Percentiles rank a stretch among this genome's conserved stretches.
phyloP scores from a whole-genome alignment of 2,113 vertebrate genomes.

The Glaucidium brasilianum region DNA sequence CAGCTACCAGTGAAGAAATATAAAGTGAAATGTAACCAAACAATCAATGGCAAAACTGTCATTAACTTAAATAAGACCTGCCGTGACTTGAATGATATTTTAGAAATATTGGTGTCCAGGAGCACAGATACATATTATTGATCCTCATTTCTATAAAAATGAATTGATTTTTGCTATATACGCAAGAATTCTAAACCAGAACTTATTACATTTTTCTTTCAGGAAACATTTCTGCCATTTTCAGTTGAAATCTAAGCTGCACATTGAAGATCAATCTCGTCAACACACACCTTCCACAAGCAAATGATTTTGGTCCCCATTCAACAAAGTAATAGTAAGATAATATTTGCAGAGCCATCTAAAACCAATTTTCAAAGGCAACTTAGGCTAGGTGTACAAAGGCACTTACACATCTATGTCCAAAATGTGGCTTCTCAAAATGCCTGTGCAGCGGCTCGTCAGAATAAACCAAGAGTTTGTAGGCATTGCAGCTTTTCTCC shows the following conservation, averaged over 20 bases:
- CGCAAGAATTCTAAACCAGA: not conserved
- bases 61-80: not conserved
- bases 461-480: not conserved
- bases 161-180: not conserved
- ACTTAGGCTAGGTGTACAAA: not conserved
- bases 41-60: conserved; percentile 18
- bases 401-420: not conserved
- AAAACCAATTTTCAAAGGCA: conserved; percentile 8
- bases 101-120: not conserved
- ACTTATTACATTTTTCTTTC: not conserved
- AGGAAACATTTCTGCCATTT: conserved; percentile 35
- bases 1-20: not conserved
- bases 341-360: not conserved
- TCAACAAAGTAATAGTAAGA: not conserved
- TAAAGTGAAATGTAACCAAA: not conserved
- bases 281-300: not conserved
- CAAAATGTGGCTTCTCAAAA: not conserved
- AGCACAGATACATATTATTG: not conserved
- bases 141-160: not conserved
- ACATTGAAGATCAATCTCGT: not conserved
- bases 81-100: not conserved
- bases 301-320: not conserved
- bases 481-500: not conserved
- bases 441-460: not conserved
- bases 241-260: not conserved